A percentile compares a stretch with the other conserved stretches of the same genome.
phyloP scores from a whole-genome alignment of 2,888 invertebrate genomes.

The Yponomeuta sedellus region DNA sequence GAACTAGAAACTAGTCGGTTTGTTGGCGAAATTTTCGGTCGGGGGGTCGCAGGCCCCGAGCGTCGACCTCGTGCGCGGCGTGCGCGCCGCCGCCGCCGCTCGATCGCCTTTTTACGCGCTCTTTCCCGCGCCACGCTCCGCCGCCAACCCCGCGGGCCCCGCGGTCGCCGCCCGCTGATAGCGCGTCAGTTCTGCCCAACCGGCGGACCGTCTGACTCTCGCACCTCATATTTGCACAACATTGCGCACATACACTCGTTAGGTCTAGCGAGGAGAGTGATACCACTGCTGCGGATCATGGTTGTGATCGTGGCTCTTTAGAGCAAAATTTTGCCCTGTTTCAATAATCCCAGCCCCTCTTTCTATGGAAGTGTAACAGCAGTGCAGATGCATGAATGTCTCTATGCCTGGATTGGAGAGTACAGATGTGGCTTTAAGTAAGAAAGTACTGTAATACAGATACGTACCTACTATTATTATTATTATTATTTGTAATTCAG shows the following conservation, averaged over 20 bases:
- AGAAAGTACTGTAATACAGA: background rate
- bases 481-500: no score
- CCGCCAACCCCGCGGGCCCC: constrained; percentile 69
- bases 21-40: constrained; percentile 28
- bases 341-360: background rate
- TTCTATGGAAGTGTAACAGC: no score
- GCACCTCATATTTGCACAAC: constrained; percentile 7
- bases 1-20: constrained; percentile 33
- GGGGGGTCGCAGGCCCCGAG: constrained; percentile 51
- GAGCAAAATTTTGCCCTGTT: background rate
- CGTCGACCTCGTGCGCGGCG: constrained; percentile 73
- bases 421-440: background rate
- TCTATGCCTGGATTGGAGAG: no score
- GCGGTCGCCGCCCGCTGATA: constrained; percentile 68
- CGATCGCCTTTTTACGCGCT: constrained; percentile 66
- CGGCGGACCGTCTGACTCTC: constrained; percentile 53
- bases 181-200: constrained; percentile 62
- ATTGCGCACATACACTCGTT: constrained; percentile 7
- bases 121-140: constrained; percentile 53
- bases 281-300: no score
- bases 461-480: background rate
- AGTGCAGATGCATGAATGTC: no score
- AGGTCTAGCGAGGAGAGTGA: background rate
- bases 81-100: constrained; percentile 46
- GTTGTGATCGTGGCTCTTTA: no score